A percentile compares a stretch with the other conserved stretches of the same genome.
Evolutionary conservation across 2,888 invertebrate genomes (phyloP).

Genomic region (Drosophila borealis): DNA sequence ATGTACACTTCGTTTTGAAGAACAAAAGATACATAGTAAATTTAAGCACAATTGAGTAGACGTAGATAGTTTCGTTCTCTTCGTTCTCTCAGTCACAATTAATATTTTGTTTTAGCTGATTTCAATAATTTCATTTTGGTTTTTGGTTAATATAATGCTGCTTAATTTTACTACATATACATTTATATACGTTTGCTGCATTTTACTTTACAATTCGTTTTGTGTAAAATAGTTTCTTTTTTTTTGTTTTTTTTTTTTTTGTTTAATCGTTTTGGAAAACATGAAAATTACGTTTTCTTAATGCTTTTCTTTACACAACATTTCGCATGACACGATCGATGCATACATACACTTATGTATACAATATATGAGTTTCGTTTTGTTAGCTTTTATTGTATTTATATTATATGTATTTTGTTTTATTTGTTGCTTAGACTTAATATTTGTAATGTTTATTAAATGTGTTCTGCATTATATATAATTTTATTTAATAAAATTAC

Average conservation of each 20-base stretch:
- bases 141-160: conserved; percentile 77
- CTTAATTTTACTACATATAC: conserved; percentile 73
- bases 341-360: conserved; percentile 40
- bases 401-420: conserved; percentile 37
- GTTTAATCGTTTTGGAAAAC: conserved; percentile 54
- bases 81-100: conserved; percentile 66
- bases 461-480: conserved; percentile 59
- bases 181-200: conserved; percentile 75
- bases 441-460: conserved; percentile 52
- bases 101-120: conserved; percentile 56
- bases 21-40: conserved; percentile 49
- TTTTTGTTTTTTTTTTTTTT: conserved; percentile 1
- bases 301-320: conserved; percentile 55
- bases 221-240: conserved; percentile 56
- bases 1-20: conserved; percentile 52
- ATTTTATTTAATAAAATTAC: conserved; percentile 84
- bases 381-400: conserved; percentile 25
- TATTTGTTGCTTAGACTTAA: conserved; percentile 41
- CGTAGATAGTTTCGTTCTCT: conserved; percentile 44
- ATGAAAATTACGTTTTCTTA: conserved; percentile 50
- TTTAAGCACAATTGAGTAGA: conserved; percentile 63
- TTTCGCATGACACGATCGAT: conserved; percentile 49
- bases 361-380: conserved; percentile 42
- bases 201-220: conserved; percentile 67
- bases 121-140: conserved; percentile 64